phyloP scores from a whole-genome alignment of 2,888 invertebrate species.

The Rhodophaea formosa region DNA sequence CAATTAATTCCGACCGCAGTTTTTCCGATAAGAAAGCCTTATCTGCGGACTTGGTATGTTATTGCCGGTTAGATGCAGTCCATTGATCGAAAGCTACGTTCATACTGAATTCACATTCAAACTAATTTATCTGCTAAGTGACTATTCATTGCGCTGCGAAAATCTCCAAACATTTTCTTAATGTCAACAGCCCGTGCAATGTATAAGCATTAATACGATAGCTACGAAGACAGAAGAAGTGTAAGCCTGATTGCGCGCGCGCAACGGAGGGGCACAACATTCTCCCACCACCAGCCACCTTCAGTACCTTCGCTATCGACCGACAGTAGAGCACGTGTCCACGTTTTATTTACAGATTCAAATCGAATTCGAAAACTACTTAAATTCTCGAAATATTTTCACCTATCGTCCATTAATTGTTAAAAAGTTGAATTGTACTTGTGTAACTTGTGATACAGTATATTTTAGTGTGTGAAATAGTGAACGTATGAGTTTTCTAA shows the following conservation, averaged over 20 bases:
- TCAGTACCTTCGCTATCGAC: constrained; percentile 61
- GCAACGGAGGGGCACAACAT: constrained; percentile 48
- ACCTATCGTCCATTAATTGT: constrained; percentile 1
- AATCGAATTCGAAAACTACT: constrained; percentile 37
- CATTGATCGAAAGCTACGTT: constrained; percentile 38
- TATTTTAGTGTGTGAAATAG: constrained; percentile 33
- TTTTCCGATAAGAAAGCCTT: constrained; percentile 50
- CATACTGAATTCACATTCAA: background rate
- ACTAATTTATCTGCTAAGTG: background rate
- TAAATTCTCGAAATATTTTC: constrained; percentile 15
- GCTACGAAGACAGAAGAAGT: background rate
- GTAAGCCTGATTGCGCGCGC: constrained; percentile 43
- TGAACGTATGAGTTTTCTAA: constrained; percentile 36
- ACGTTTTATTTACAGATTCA: constrained; percentile 40
- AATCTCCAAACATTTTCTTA: background rate
- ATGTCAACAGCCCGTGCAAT: background rate
- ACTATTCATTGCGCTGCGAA: background rate
- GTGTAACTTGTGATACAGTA: background rate
- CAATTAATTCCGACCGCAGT: constrained; percentile 31
- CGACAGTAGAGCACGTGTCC: constrained; percentile 50
- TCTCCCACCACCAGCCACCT: constrained; percentile 43
- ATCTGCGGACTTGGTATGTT: constrained; percentile 57
- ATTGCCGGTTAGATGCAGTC: constrained; percentile 37
- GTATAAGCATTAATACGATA: background rate
- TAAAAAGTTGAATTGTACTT: background rate